These are phyloP conservation scores for Phoxinus dragarum DNA, from an alignment of 2,797 vertebrate species.

Conservation along the genomic window DNA sequence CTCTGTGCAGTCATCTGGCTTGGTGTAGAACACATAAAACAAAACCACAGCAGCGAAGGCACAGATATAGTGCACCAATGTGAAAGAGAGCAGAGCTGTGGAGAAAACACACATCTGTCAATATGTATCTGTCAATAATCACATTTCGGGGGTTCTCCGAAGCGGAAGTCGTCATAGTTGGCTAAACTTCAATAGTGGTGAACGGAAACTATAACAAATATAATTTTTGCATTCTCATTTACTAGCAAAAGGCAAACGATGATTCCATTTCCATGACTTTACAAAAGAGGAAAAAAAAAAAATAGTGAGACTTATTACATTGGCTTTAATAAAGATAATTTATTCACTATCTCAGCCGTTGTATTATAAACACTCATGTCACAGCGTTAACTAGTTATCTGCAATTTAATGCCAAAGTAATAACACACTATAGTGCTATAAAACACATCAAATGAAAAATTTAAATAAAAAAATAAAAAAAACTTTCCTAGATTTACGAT, in stretches of 20 bases:
- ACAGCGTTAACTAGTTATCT: background rate
- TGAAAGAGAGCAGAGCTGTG: slow-evolving; percentile 85
- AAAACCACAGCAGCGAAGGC: slow-evolving; percentile 77
- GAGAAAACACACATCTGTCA: slow-evolving; percentile 6
- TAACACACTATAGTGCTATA: background rate
- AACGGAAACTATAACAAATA: background rate
- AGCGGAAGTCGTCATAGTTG: background rate
- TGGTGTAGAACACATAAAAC: slow-evolving; percentile 88
- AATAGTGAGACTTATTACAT: background rate
- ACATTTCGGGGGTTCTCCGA: background rate
- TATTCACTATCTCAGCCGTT: background rate
- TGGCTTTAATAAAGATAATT: background rate
- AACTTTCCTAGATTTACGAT: background rate
- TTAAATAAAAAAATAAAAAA: background rate
- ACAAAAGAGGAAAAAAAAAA: background rate
- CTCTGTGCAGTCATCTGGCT: slow-evolving; percentile 78
- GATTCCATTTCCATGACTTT: background rate
- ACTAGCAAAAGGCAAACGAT: background rate
- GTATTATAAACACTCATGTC: background rate
- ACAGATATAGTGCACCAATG: slow-evolving; percentile 75
- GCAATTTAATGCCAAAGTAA: background rate
- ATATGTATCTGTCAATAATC: background rate
- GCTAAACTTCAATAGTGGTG: background rate
- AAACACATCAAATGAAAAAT: background rate
- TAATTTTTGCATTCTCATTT: background rate